Evolutionary conservation across 2,888 invertebrate genomes (phyloP), one percentile per base, ranked within the genome.

Genomic region (Eristalis tenax): DNA sequence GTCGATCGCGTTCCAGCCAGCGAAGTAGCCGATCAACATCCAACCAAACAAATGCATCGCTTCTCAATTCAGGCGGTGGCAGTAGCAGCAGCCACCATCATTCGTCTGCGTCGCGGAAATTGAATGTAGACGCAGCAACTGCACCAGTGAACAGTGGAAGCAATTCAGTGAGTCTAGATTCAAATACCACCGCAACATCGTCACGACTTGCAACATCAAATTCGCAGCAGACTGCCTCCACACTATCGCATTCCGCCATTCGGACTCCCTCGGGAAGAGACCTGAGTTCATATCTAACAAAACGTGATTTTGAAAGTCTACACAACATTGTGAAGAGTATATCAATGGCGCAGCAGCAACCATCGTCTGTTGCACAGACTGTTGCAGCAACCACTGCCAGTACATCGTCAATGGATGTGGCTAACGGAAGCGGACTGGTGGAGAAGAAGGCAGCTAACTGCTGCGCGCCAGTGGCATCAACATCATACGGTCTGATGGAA

Each of bases 241-340:
- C 90, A 18, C 90, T 68, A 8, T 66, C 80, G 59, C 79, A 80
- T 73, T 80, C 82, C 63, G 78, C 78, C 70, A 43, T 87, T 23
- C 75, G 79, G n/a, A 66, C 78, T n/a, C 64, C 76, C 38, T 35
- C 68, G 6, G 75, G 78, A 18, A 68, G 85, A 35, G 91, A 92
- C 79, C 83, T 92, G 83, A 90, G 90, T 83, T 90, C 91, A 32
- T 91, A 90, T 75, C 89, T 92, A 50, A 90, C 90, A 65, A 92
- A 91, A 80, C 91, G 91, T 23, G 91, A 91, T 79, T 91, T 91
- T 66, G 92, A 92, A 68, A 92, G 91, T 88, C 84, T 92, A 11
- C 92, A 91, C 61, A 92, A 91, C 82, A 91, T 93, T 77, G 91
- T 91, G 0, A 92, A 91, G 83, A 91, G 91, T 73, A 90, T 92